Evolutionary conservation across 2,888 invertebrate genomes (phyloP), one percentile per base, ranked within the genome.

Genomic region (Scaptodrosophila latifasciaeformis): DNA sequence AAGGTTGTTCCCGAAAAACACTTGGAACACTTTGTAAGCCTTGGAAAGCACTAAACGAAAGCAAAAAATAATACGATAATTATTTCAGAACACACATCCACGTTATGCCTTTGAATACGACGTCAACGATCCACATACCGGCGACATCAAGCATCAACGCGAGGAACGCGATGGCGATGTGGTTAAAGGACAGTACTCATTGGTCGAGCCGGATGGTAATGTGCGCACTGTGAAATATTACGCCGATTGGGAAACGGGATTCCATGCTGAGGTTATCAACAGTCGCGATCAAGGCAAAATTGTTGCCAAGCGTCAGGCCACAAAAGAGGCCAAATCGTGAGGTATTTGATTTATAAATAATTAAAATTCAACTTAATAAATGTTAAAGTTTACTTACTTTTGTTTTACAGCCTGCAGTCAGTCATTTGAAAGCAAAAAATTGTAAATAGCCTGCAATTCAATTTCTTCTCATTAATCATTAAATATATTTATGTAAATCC

Each of bases 161-260:
- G 92, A 92, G 82, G 90, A 91, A 75, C 88, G 92, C 10, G 91
- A 92, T 62, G 92, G 92, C 1, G 92, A 92, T 81, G 90, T 91
- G 30, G 92, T 92, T 18, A 89, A 89, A 84, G 92, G 92, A 84
- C 90, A 90, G 79, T 90, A 90, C 82, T 90, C 90, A 9, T 85
- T 90, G 74, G 90, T 92, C 59, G 92, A 93, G 83, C 91, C 92
- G 40, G 92, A 92, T 86, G 92, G 92, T 52, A 91, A 91, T 61
- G 91, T 92, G 52, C 89, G 92, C 65, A 92, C 92, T 1, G 92
- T 93, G 54, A 89, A 91, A 86, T 93, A 93, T 86, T 89, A 91
- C 52, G 92, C 92, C 51, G 92, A 93, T 84, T 92, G 92, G 92
- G 90, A 92, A 85, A 92, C 91, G 70, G 92, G 92, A 77, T 93